Base-by-base conservation (phyloP, 2,797 vertebrate genomes). In the Chaetophractus vellerosus region DNA sequence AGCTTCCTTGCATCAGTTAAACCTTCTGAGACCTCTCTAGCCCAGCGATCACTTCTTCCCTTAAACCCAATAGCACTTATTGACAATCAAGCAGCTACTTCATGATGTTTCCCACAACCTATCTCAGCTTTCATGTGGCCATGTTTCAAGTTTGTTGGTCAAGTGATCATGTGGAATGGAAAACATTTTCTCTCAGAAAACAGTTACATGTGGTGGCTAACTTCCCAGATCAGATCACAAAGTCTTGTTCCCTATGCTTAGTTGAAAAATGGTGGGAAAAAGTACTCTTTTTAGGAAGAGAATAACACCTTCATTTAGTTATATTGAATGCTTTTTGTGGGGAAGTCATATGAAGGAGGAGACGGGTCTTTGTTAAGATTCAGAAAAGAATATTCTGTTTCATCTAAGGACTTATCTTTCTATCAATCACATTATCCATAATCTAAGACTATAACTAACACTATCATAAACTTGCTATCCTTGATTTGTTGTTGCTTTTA, bases 151-250 rank as follows among this genome's bases (percentile, higher is more conserved):
- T 71, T 8, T 84, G 66, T 38, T 76, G 52, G 63, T 86, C 59
- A 85, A 68, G 68, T 33, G 69, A 81, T 31, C 38, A 24, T 1
- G 14, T 72, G 41, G 61, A 79, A 74, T 52, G 82, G 57, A 78
- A 79, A 31, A 81, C 0, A 6, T 88, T 86, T 91, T 82, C 23
- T 57, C 45, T 91, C 26, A 85, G 69, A 83, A 88, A 87, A 21
- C 26, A 68, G n/a, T 52, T 75, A 33, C 11, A 69, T 10, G 7
- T 1, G 26, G 69, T 69, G 24, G 36, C 82, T 74, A 90, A 79
- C n/a, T 57, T 94, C 21, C n/a, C 9, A 38, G 24, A n/a, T 89
- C 41, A 86, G 36, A 74, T 63, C 78, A 90, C 57, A 85, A 74
- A 64, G 66, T 81, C 72, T 52, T 90, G 59, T 74, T 80, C 3